A percentile compares a stretch with the other conserved stretches of the same genome.
Evolutionary conservation across 92 coral and sea anemone genomes (phyloP).

Genomic region (Porites rus): DNA sequence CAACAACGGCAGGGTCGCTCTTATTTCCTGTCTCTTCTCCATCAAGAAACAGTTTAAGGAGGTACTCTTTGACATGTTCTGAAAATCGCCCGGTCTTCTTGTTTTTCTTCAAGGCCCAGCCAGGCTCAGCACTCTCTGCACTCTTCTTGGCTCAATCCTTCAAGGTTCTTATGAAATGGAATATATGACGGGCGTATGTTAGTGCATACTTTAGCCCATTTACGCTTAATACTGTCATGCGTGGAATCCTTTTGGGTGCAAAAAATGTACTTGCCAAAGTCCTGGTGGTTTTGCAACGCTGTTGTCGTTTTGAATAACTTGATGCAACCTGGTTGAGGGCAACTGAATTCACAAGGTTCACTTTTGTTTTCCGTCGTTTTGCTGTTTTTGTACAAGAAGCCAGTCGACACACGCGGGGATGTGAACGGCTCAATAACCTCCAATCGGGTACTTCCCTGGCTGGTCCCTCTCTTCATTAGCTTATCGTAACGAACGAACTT

Average conservation of each 20-base stretch:
- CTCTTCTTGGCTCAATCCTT: neutral
- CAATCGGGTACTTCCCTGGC: neutral
- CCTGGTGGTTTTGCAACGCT: slow-evolving; percentile 2
- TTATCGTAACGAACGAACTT: slow-evolving; percentile 38
- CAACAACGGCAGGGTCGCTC: slow-evolving; percentile 20
- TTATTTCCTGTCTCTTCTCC: slow-evolving; percentile 37
- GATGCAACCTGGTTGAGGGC: slow-evolving; percentile 31
- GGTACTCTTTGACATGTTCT: slow-evolving; percentile 19
- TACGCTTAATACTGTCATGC: neutral
- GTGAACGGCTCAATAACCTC: slow-evolving; percentile 4
- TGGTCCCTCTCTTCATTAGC: slow-evolving; percentile 28
- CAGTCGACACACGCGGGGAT: slow-evolving; percentile 10
- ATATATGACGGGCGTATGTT: too few species aligned
- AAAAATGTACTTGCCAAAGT: too few species aligned
- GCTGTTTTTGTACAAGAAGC: too few species aligned
- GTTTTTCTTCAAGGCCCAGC: neutral
- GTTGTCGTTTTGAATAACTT: slow-evolving; percentile 29
- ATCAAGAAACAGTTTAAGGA: slow-evolving; percentile 32
- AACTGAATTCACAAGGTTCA: slow-evolving; percentile 14
- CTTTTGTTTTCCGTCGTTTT: neutral
- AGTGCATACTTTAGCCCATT: too few species aligned
- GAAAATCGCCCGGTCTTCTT: neutral
- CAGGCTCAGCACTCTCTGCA: neutral
- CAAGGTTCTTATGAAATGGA: neutral
- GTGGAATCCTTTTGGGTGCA: neutral